Evolutionary conservation across 2,797 vertebrate species (phyloP).

Genomic region (Neosilurus hyrtlii): DNA sequence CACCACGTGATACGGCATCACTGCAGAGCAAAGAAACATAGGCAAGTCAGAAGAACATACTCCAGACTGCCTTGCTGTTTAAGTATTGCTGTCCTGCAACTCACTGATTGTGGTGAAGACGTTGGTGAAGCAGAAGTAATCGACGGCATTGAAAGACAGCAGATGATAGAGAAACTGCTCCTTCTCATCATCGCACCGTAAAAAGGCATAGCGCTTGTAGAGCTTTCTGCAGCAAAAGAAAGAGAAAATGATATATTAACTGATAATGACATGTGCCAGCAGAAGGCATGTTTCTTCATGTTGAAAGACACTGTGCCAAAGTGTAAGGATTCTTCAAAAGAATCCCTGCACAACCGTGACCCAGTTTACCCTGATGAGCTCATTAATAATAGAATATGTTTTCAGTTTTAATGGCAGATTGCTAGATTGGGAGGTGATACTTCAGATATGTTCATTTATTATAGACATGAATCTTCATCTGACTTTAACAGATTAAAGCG

Average conservation of each 20-base stretch:
- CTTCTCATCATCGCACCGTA: slow-evolving; percentile 97
- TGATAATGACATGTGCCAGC: neutral
- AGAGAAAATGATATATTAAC: neutral
- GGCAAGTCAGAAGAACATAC: neutral
- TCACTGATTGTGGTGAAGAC: slow-evolving; percentile 98
- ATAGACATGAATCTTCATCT: slow-evolving; percentile 55
- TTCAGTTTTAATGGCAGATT: slow-evolving; percentile 66
- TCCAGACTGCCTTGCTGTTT: neutral
- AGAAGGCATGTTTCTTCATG: slow-evolving; percentile 3
- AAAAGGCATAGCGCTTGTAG: slow-evolving; percentile 97
- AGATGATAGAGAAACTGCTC: slow-evolving; percentile 99
- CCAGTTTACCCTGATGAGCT: slow-evolving; percentile 62
- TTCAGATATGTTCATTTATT: slow-evolving; percentile 63
- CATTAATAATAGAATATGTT: slow-evolving; percentile 70
- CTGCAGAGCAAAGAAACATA: slow-evolving; percentile 66
- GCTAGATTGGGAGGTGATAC: slow-evolving; percentile 55
- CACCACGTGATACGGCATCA: slow-evolving; percentile 97
- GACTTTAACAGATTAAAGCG: neutral
- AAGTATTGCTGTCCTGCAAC: slow-evolving; percentile 59
- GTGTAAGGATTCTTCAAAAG: neutral
- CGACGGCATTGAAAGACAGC: slow-evolving; percentile 96
- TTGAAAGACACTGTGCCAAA: slow-evolving; percentile 4
- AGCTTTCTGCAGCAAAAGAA: slow-evolving; percentile 82
- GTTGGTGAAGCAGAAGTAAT: slow-evolving; percentile 99
- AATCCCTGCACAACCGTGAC: slow-evolving; percentile 58